Evolutionary conservation across 2,888 invertebrate species (phyloP), one percentile per base, ranked within the genome.

Genomic region (Autographa pulchrina): DNA sequence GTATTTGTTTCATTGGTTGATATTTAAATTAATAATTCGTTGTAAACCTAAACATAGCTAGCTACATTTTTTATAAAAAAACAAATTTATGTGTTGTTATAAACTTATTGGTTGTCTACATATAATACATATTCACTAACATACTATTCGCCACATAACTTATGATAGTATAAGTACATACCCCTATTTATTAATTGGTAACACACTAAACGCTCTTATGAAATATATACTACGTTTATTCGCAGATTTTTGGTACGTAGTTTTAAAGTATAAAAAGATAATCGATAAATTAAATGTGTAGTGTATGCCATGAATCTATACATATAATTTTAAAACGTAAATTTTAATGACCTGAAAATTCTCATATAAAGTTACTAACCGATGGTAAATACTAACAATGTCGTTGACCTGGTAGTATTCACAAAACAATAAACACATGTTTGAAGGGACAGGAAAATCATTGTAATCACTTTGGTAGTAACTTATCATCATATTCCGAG

Each of bases 221-320:
- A 74, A 69, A 63, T 67, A 60, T 78, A 75, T 65, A 60, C 71
- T 60, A 70, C 72, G 64, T 80, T 74, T 83, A 70, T 64, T 77
- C 72, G 73, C 74, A 65, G 69, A 63, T 38, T 65, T 73, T 75
- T 82, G 75, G 65, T 82, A 82, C 76, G 66, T 79, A 79, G 72
- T 66, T 18, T 70, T 67, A 63, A 69, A 69, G 67, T 67, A 62
- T 70, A 67, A 74, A 74, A 62, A 18, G 41, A 69, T 78, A 78
- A 75, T 65, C 64, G 32, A 81, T 52, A 68, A 65, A 78, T 68
- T 68, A n/a, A 68, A 70, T 62, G 56, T 56, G 65, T 63, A 67
- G 56, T 56, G 65, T 63, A 67, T 69, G 25, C 58, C 69, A 63
- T 35, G 48, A 67, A 48, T 48, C 48, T 16, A 48, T 48, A n/a